Evolutionary conservation across 2,888 invertebrate genomes (phyloP), one percentile per base, ranked within the genome.

Genomic region (Pocota personata): DNA sequence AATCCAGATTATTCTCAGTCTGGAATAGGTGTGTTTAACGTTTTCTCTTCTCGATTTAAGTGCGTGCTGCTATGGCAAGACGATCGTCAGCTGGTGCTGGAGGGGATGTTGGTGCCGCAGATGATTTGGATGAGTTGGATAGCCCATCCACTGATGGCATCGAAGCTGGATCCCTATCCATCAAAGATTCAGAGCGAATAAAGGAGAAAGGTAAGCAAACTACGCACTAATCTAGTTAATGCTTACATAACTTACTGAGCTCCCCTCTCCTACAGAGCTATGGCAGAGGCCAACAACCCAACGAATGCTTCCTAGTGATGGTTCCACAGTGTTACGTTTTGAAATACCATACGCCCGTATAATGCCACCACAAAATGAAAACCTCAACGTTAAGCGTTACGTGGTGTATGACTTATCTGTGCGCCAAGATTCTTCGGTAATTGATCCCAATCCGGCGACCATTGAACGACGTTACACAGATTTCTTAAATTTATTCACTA

Each of bases 391-490:
- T 2, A 96, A 95, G 89, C 95, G 95, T 89, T 95, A 94, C 92
- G 96, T 96, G 7, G 94, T 95, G 0, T 96, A 96, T 88, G 95
- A 95, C 89, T 89, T 96, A 67, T 94, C 94, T 90, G 94, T 95
- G 35, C 92, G 94, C 43, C 95, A 94, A 89, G 94, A 94, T 88
- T 93, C 93, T n/a, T 92, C 93, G 16, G 90, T 80, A 30, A 88
- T 92, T 86, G 95, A 96, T 91, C 91, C 93, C 37, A 94, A 94
- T 87, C 95, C 96, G 16, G 95, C 94, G 0, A 93, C 94, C 82
- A 94, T 96, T 58, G 95, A 96, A 89, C 92, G 96, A 66, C 93
- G 96, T 88, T 96, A 96, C 90, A 95, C 96, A 6, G 95, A 96
- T 89, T 96, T 96, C 90, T 92, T 95, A 64, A 94, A 94, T 82